Evolutionary conservation across 2,797 vertebrate genomes (phyloP), one percentile per base, ranked within the genome.

Genomic region (Sebastes itinus): DNA sequence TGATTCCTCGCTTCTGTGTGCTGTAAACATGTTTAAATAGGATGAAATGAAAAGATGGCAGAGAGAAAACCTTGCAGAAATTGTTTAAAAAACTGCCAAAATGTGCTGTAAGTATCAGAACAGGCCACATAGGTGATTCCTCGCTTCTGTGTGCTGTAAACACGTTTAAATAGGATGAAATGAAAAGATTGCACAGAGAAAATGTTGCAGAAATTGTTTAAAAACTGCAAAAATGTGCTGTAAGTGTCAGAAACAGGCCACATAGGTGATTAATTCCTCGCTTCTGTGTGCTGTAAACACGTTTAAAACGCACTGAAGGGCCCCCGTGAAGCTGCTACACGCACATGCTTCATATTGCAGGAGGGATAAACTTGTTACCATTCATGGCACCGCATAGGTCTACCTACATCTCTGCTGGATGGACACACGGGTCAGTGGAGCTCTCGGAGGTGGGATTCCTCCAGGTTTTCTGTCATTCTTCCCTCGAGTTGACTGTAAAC

Each of bases 351-450:
- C 77, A 49, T 72, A 33, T 62, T 77, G 86, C 72, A 33, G 25
- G 67, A 68, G 62, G 71, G 55, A 83, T 71, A 52, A 69, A 90
- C 88, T 82, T 88, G 81, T 88, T 78, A 80, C 81, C 83, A 72
- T 70, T 81, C 78, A 63, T 85, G 82, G 65, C 80, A 87, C 32
- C 65, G 42, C 66, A 18, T 9, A 68, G 67, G 74, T 77, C 72
- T 49, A 81, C 75, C 72, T 87, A 10, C 76, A 67, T 71, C 84
- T 87, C 85, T 92, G 90, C 83, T 75, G 85, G 90, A 22, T 77
- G 84, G 77, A 81, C 88, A 25, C 2, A 81, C 73, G 90, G 83
- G 86, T 88, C 89, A 82, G 83, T 65, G 81, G 33, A 71, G 87
- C 84, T 80, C 52, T 61, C 35, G 54, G 79, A 81, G 71, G 80